Base-by-base conservation (phyloP, 2,113 vertebrate genomes). In the Brachirus orientalis region DNA sequence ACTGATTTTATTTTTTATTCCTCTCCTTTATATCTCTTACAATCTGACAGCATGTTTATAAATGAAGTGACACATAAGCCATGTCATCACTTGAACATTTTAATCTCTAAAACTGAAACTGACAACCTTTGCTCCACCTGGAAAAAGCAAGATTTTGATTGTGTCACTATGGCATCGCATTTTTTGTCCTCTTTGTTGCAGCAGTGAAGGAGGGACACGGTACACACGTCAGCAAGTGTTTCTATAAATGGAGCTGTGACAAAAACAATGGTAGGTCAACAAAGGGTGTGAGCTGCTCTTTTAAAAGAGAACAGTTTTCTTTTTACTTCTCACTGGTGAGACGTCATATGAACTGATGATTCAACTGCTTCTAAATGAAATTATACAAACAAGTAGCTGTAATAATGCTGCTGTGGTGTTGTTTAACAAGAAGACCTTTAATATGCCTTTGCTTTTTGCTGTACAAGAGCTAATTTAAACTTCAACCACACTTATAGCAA, bases 171-270 rank as follows among this genome's bases (percentile, higher is more conserved):
- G 17, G 0, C 43, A 43, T 79, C 56, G 18, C 7, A 9, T 46
- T 71, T 75, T 20, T 63, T 17, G 64, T 35, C 13, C 2, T 54
- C 13, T 61, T 36, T 77, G 50, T 38, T 66, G 41, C n/a, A 64
- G 55, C 46, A 28, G 11, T 28, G 45, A 58, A 74, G 50, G 63
- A 83, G 43, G 17, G 46, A 66, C 63, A 61, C 17, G 11, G 44
- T 14, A 28, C 40, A 45, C 4, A 72, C 70, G 75, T 82, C 79
- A 88, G 45, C 53, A 61, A 28, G 48, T 66, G 57, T 71, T 74
- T 61, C 43, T 73, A 58, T 69, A 50, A 44, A 16, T 48, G 46
- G 7, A 69, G 63, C 18, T 9, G 28, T 60, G 45, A 14, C 55
- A 69, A 67, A 68, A 59, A 67, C 47, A 79, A 67, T 62, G 55